These are phyloP conservation scores for Myripristis jacobus DNA, from an alignment of 2,797 vertebrate species.

Conservation along the genomic window DNA sequence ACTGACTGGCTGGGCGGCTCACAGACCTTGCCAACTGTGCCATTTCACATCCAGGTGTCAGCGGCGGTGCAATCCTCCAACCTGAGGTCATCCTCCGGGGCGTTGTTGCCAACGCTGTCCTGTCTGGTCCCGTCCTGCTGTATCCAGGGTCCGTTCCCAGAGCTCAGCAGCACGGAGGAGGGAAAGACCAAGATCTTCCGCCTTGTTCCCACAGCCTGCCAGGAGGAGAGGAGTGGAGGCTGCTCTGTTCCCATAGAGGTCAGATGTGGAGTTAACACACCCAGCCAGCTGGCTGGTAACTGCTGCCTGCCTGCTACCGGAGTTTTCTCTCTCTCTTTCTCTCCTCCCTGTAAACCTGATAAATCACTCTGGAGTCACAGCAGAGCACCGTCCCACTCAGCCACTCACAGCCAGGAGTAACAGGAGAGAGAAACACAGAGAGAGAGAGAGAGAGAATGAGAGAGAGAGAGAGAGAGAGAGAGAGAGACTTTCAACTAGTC, in stretches of 20 bases:
- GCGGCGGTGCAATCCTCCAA: constrained; percentile 55
- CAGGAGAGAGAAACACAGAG: constrained; percentile 42
- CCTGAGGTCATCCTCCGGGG: constrained; percentile 45
- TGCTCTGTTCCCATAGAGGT: constrained; percentile 77
- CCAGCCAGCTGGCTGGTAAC: constrained; percentile 69
- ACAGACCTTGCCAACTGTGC: constrained; percentile 55
- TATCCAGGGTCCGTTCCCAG: constrained; percentile 50
- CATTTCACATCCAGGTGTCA: constrained; percentile 65
- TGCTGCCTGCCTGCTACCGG: constrained; percentile 69
- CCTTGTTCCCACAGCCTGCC: constrained; percentile 67
- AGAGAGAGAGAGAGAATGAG: constrained; percentile 25
- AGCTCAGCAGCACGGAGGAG: constrained; percentile 22
- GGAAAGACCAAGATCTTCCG: constrained; percentile 43
- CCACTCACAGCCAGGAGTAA: constrained; percentile 63
- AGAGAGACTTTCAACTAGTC: constrained; percentile 75
- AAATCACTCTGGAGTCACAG: constrained; percentile 74
- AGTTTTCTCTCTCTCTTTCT: constrained; percentile 49
- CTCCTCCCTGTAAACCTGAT: constrained; percentile 75
- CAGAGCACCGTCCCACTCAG: constrained; percentile 64
- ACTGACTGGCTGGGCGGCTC: constrained; percentile 46
- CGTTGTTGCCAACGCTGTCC: constrained; percentile 38
- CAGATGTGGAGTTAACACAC: constrained; percentile 79
- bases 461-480: constrained; percentile 27
- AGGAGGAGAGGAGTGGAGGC: constrained; percentile 57
- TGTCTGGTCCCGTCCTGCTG: constrained; percentile 40